phyloP scores from a whole-genome alignment of 2,797 vertebrate genomes.

The Enteromius trimaculatus region DNA sequence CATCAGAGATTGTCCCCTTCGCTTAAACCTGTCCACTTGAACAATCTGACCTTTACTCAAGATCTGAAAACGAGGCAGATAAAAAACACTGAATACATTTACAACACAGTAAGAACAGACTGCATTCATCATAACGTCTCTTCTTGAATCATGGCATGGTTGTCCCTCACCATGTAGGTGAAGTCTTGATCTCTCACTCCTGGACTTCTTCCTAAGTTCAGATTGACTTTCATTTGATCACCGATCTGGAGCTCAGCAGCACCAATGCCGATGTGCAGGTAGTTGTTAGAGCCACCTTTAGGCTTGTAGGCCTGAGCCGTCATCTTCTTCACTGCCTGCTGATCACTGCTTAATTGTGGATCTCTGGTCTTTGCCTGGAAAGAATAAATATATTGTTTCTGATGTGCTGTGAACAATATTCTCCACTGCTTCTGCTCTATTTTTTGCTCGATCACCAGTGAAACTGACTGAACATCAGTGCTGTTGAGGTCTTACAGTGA shows the following conservation, averaged over 20 bases:
- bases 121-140: not conserved
- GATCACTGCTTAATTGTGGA: slow-evolving; percentile 9
- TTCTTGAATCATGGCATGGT: not conserved
- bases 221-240: slow-evolving; percentile 67
- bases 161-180: slow-evolving; percentile 74
- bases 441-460: not conserved
- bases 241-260: slow-evolving; percentile 52
- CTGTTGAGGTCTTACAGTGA: slow-evolving; percentile 52
- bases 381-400: not conserved
- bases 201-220: slow-evolving; percentile 61
- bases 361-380: slow-evolving; percentile 70
- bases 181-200: slow-evolving; percentile 54
- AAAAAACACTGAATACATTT: not conserved
- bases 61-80: slow-evolving; percentile 66
- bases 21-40: slow-evolving; percentile 53
- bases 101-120: not conserved
- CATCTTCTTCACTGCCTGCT: slow-evolving; percentile 72
- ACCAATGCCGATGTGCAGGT: slow-evolving; percentile 71
- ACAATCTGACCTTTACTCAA: slow-evolving; percentile 78
- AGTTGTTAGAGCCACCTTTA: slow-evolving; percentile 65
- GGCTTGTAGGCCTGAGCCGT: slow-evolving; percentile 63
- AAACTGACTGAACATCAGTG: not conserved
- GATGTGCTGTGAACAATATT: slow-evolving; percentile 66
- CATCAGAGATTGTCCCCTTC: slow-evolving; percentile 68
- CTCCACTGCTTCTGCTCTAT: slow-evolving; percentile 57